Evolutionary conservation across 2,113 vertebrate species (phyloP).

Genomic region (Tinamus guttatus): DNA sequence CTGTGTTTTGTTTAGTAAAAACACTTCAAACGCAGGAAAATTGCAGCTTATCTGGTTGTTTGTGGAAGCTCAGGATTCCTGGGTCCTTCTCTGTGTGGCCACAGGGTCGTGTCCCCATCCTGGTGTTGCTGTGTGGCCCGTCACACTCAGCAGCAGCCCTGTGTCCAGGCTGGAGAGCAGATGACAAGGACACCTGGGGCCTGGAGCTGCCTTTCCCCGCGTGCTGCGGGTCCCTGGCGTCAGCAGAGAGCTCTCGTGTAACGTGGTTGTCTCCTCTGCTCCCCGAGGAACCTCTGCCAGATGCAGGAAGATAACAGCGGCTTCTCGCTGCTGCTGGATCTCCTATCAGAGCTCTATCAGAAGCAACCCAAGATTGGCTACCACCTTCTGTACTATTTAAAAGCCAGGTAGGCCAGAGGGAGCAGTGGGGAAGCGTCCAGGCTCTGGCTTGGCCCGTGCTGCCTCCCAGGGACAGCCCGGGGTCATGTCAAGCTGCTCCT

Average conservation of each 20-base stretch:
- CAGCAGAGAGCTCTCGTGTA: accelerated
- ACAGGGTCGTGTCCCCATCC: neutral
- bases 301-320: slow-evolving; percentile 98
- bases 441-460: accelerated
- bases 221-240: accelerated
- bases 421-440: accelerated
- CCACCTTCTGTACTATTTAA: slow-evolving; percentile 94
- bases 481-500: neutral
- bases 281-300: slow-evolving; percentile 90
- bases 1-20: accelerated
- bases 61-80: neutral
- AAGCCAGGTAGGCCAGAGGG: slow-evolving; percentile 85
- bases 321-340: slow-evolving; percentile 92
- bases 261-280: accelerated
- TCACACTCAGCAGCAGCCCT: neutral
- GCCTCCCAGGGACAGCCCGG: neutral
- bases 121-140: accelerated
- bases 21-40: neutral
- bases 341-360: slow-evolving; percentile 95
- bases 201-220: neutral
- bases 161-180: neutral
- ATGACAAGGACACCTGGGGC: neutral
- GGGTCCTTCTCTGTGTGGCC: neutral
- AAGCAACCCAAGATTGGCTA: slow-evolving; percentile 98
- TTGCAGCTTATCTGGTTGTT: accelerated